Evolutionary conservation across 2,113 vertebrate genomes (phyloP).

Genomic region (Rattus norvegicus): DNA sequence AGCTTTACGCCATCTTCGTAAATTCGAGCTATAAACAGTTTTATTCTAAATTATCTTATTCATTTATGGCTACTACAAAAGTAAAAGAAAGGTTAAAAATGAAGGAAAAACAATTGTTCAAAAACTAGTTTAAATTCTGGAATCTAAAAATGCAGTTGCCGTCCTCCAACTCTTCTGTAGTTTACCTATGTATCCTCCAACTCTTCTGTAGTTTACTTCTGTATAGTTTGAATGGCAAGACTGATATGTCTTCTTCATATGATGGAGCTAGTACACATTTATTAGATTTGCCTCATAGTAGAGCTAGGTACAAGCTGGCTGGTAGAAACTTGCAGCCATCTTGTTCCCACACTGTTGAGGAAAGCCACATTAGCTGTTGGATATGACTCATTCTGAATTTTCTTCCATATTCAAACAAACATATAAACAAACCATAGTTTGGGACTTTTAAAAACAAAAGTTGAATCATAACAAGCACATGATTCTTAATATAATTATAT

Average conservation of each 20-base stretch:
- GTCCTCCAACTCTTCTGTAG: background rate
- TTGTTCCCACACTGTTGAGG: background rate
- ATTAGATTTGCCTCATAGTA: background rate
- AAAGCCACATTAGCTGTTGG: background rate
- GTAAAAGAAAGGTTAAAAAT: background rate
- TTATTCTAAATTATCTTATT: background rate
- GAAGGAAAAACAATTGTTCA: background rate
- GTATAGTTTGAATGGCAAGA: background rate
- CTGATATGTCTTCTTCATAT: background rate
- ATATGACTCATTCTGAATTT: background rate
- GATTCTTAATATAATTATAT: slow-evolving; percentile 17
- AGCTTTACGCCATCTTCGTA: background rate
- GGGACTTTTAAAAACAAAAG: slow-evolving; percentile 19
- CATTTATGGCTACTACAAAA: background rate
- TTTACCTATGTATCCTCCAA: background rate
- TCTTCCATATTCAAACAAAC: background rate
- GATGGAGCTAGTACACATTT: background rate
- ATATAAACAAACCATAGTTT: background rate
- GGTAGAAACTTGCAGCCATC: background rate
- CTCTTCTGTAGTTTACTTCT: background rate
- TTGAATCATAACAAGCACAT: background rate
- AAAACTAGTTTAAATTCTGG: background rate
- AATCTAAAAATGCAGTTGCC: background rate
- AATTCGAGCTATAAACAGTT: background rate
- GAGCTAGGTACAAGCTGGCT: background rate